These are phyloP conservation scores for Salvelinus sp. DNA, from an alignment of 2,113 vertebrate genomes.

Conservation along the genomic window DNA sequence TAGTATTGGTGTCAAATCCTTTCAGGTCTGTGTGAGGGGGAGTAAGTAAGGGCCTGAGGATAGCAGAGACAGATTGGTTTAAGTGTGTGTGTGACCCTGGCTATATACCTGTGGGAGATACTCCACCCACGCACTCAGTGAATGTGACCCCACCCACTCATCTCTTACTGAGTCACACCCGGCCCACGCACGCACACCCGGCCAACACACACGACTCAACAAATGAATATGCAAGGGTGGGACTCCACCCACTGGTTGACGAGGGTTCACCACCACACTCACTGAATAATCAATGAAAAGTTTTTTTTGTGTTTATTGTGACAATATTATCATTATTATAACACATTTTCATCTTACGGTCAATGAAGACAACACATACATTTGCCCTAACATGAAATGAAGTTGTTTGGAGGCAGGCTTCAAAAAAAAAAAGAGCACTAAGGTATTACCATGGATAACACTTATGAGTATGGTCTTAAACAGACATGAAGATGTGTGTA, in stretches of 20 bases:
- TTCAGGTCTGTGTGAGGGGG: no score
- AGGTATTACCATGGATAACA: background rate
- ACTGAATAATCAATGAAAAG: no score
- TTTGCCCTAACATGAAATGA: background rate
- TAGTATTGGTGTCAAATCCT: no score
- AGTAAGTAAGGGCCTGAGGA: no score
- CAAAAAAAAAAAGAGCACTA: background rate
- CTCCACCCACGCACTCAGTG: background rate
- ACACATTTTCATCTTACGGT: background rate
- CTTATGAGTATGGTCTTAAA: background rate
- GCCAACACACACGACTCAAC: background rate
- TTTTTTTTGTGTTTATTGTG: no score
- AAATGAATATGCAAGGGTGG: background rate
- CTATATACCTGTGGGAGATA: background rate
- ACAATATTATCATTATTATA: background rate
- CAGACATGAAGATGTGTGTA: background rate
- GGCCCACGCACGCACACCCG: background rate
- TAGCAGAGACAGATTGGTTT: no score
- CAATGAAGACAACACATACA: no score
- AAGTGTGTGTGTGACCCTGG: no score
- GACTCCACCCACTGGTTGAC: background rate
- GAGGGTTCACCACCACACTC: background rate
- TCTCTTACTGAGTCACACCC: no score
- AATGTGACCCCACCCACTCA: background rate
- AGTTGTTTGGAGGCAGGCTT: no score